Conservation (phyloP, 2,888 invertebrate species). For the Eledone cirrhosa region DNA sequence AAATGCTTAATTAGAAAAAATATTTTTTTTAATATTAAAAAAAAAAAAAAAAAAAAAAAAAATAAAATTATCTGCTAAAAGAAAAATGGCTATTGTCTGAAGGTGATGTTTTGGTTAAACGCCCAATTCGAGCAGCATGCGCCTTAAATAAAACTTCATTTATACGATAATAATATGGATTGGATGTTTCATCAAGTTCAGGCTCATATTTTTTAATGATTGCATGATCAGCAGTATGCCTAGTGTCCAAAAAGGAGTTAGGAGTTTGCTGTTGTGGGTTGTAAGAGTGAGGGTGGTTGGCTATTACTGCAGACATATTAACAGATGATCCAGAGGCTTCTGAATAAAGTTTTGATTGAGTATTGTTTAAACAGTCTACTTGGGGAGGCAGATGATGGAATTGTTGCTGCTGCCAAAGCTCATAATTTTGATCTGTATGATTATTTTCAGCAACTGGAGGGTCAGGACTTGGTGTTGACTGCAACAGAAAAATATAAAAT, state of each 20-base stretch:
- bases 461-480: conserved; percentile 20
- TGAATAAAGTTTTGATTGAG: conserved; percentile 2
- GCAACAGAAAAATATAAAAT: not conserved
- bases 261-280: conserved; percentile 9
- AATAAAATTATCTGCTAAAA: conserved; percentile 12
- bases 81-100: not conserved
- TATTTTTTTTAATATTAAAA: not conserved
- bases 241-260: not conserved
- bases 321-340: not conserved
- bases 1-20: too few relatives aligned
- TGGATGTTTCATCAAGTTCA: conserved; percentile 17
- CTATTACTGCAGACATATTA: not conserved
- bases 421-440: not conserved
- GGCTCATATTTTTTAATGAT: conserved; percentile 16
- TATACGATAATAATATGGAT: conserved; percentile 21
- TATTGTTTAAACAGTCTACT: not conserved
- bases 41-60: not conserved
- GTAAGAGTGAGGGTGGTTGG: not conserved
- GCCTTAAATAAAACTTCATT: conserved; percentile 20
- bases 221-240: not conserved
- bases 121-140: not conserved
- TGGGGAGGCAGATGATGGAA: not conserved
- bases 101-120: not conserved
- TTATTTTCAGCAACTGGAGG: not conserved
- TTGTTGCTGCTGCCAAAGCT: conserved; percentile 20